Evolutionary conservation across 1,140 invertebrate genomes (phyloP), one percentile per base, ranked within the genome.

Genomic region (Drosophila trapezifrons): DNA sequence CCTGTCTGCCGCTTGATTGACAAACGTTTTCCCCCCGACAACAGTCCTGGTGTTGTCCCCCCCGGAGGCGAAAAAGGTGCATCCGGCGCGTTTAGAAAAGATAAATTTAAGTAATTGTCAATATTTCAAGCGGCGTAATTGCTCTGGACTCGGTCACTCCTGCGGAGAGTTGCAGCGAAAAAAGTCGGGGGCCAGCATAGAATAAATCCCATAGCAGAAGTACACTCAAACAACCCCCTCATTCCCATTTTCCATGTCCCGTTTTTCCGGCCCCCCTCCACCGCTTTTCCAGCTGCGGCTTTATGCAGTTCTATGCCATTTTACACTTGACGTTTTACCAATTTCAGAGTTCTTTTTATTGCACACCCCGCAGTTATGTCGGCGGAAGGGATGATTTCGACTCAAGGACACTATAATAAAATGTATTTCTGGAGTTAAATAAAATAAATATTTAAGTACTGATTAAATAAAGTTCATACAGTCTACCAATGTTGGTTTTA

Each of bases 71-170:
- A 51, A 54, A 67, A 70, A 86, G 83, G 83, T 86, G 83, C 83
- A 67, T 79, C 47, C 74, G 66, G 59, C 62, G 78, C 84, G 79
- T 79, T 86, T 86, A 86, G 83, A 89, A 86, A 86, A 86, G 83
- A 86, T 86, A 86, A 86, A 86, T 86, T 86, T 86, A 86, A 86
- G 83, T 86, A 86, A 86, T 86, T 86, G 83, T 86, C 83, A 86
- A 86, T 86, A 86, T 86, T 86, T 86, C 83, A 86, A 86, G 84
- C 83, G 84, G 35, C 72, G 84, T 86, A 86, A 86, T 86, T 86
- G 83, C 83, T 89, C 65, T 59, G 58, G 70, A 70, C 70, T 71
- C 57, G 76, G 64, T 67, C 51, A 70, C 67, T 60, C 49, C 67
- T 66, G 32, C 22, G 51, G 58, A 59, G 76, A 56, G 56, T 55